phyloP scores from a whole-genome alignment of 2,113 vertebrate species.

The Rostratula benghalensis region DNA sequence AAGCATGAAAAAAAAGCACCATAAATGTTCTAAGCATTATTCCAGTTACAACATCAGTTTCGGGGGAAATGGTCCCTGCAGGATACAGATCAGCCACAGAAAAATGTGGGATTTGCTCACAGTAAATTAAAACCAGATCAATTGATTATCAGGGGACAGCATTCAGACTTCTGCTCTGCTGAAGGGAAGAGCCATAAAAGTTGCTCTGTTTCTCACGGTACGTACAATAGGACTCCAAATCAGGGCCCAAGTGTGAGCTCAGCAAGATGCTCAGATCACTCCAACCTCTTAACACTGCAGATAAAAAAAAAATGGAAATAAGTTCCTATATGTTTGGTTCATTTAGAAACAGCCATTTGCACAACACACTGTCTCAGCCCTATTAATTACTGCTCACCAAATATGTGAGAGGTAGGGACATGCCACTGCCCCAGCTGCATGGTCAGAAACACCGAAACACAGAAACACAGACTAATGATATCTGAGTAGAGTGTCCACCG shows the following conservation, averaged over 20 bases:
- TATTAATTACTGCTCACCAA: neutral
- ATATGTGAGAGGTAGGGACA: fast-evolving
- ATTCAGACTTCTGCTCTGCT: neutral
- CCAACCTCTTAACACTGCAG: neutral
- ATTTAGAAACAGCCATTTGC: neutral
- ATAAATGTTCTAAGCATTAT: conserved; percentile 11
- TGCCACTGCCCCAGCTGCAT: neutral
- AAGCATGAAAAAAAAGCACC: neutral
- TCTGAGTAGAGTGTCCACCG: neutral
- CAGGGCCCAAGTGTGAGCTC: neutral
- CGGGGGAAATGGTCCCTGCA: neutral
- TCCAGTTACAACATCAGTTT: conserved; percentile 24
- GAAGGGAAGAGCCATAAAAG: neutral
- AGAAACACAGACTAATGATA: neutral
- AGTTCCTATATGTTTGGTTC: neutral
- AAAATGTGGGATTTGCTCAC: conserved; percentile 6
- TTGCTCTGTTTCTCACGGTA: neutral
- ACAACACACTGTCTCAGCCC: fast-evolving
- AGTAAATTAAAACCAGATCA: conserved; percentile 49
- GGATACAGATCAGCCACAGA: conserved; percentile 21
- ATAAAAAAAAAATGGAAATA: neutral
- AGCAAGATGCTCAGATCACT: neutral
- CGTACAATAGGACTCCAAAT: neutral
- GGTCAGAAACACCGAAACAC: neutral
- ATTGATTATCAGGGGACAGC: neutral